These are phyloP conservation scores for Sarcophaga peregrina DNA, from an alignment of 1,140 invertebrate genomes.

Conservation along the genomic window DNA sequence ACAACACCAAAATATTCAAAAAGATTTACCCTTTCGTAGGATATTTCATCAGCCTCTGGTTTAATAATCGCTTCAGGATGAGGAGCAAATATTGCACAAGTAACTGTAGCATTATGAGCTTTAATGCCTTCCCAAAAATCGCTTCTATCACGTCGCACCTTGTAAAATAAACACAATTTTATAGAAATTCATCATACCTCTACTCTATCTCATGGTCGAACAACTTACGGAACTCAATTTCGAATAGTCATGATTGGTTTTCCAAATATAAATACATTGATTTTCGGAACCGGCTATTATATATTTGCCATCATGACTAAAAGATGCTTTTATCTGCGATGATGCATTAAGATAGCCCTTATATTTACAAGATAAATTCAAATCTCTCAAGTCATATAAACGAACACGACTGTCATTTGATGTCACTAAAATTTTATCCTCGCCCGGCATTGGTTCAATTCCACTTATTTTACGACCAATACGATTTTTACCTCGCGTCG, in stretches of 20 bases:
- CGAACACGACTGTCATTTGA: slow-evolving; percentile 98
- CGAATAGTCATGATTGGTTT: slow-evolving; percentile 94
- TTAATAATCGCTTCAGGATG: slow-evolving; percentile 91
- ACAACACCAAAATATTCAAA: not conserved
- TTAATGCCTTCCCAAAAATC: slow-evolving; percentile 98
- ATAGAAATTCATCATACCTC: not conserved
- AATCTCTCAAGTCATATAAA: slow-evolving; percentile 94
- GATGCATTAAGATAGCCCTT: slow-evolving; percentile 94
- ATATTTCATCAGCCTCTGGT: slow-evolving; percentile 66
- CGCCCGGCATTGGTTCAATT: slow-evolving; percentile 95
- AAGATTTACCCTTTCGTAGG: slow-evolving; percentile 57
- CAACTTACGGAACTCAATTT: slow-evolving; percentile 88
- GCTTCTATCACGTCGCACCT: slow-evolving; percentile 87
- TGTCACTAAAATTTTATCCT: slow-evolving; percentile 97
- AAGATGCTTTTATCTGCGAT: slow-evolving; percentile 97
- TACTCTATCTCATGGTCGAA: not conserved
- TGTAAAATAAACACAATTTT: slow-evolving; percentile 39
- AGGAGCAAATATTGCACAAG: slow-evolving; percentile 96
- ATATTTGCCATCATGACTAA: slow-evolving; percentile 96
- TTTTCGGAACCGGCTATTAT: slow-evolving; percentile 98
- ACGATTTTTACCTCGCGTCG: slow-evolving; percentile 93
- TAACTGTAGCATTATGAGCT: slow-evolving; percentile 95
- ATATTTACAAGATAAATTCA: slow-evolving; percentile 97
- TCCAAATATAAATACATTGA: slow-evolving; percentile 97
- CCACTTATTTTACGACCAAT: slow-evolving; percentile 96